phyloP scores from a whole-genome alignment of 2,113 vertebrate species.

The Bambusicola thoracicus region DNA sequence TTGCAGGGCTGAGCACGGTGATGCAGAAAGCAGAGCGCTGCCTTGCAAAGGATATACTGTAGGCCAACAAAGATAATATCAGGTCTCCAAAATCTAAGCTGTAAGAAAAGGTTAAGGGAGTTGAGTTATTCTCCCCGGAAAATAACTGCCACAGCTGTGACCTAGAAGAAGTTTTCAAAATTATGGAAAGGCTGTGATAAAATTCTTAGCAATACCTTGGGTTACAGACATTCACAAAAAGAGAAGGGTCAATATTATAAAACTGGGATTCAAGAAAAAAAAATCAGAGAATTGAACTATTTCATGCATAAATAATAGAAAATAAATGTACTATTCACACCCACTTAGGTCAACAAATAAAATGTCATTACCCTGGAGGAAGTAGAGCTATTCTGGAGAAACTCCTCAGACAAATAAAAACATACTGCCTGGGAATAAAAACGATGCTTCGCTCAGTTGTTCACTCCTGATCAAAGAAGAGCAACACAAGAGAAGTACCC shows the following conservation, averaged over 20 bases:
- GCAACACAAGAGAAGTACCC: neutral
- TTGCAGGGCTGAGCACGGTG: neutral
- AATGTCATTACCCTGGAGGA: neutral
- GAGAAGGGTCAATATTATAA: neutral
- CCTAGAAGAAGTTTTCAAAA: constrained; percentile 22
- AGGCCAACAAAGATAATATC: neutral
- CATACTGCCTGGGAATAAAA: neutral
- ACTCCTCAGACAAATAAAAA: neutral
- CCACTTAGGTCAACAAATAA: neutral
- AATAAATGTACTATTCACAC: neutral
- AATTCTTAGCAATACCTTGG: neutral
- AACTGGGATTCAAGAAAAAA: neutral
- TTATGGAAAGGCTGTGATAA: constrained; percentile 2
- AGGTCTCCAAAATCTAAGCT: constrained; percentile 25
- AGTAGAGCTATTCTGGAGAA: neutral
- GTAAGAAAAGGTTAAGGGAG: neutral
- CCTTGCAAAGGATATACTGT: neutral
- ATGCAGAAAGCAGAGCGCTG: neutral
- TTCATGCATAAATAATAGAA: neutral
- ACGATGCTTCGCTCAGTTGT: neutral
- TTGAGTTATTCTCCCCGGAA: constrained; percentile 29
- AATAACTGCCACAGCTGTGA: neutral
- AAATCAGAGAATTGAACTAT: neutral
- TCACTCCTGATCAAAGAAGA: neutral
- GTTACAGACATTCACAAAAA: neutral